Evolutionary conservation across 1,140 invertebrate species (phyloP), one percentile per base, ranked within the genome.

Genomic region (Drosophila mojavensis): DNA sequence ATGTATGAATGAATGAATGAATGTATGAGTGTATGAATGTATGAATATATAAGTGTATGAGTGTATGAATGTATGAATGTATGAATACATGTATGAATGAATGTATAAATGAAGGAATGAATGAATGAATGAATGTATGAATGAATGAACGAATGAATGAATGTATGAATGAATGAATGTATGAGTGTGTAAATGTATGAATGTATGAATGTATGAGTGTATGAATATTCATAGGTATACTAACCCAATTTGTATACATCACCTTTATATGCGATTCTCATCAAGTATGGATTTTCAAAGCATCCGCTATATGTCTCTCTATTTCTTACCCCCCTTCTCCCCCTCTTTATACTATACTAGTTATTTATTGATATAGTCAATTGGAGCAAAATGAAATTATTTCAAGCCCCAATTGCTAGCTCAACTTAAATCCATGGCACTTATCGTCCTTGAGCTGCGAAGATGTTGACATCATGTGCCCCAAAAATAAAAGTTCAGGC

Each of bases 381-480:
- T 15, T n/a, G 1, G 4, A 15, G n/a, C 41, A 1, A 36, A 36
- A 36, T 3, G 0, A 36, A 9, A 13, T 45, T 0, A 7, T 2
- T 45, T 17, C 1, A 45, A 15, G 43, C 13, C 6, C 43, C 15
- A 47, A 17, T 47, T 17, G 5, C 10, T 5, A 17, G 43, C 10
- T 47, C 9, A 47, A 9, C n/a, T 20, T 11, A 47, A 17, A 17
- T 20, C 45, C n/a, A 20, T 20, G n/a, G 10, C 47, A 13, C 20
- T 48, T 48, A 24, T 56, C 20, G 36, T 5, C 5, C 20, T 28
- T 33, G 1, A 36, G 53, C 30, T 24, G 20, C 1, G 13, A 28
- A 20, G 30, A 45, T 54, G 41, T 24, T 26, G 26, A 65, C 62
- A 48, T 54, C 41, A 55, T 20, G 43, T 54, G 10, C 26, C 26